A percentile compares a stretch with the other conserved stretches of the same genome.
Conservation (phyloP, 1,140 invertebrate genomes). For the Callitettix versicolor region DNA sequence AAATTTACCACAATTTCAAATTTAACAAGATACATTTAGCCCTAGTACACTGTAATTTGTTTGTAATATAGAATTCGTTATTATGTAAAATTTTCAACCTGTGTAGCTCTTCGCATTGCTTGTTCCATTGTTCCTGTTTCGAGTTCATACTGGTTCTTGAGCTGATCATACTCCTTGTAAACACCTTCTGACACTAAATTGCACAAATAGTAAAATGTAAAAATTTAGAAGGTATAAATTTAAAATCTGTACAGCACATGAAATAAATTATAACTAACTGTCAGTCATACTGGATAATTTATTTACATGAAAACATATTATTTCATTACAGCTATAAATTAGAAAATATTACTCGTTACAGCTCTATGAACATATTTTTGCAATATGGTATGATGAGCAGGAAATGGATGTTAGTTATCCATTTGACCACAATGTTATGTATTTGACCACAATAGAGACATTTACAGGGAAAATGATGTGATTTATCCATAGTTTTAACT, state of each 20-base stretch:
- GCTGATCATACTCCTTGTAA: conserved; percentile 58
- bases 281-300: neutral
- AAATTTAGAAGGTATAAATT: neutral
- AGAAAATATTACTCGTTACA: neutral
- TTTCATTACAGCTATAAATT: neutral
- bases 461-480: no score
- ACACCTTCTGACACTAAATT: conserved; percentile 53
- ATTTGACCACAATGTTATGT: neutral
- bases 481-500: no score
- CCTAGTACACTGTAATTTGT: no score
- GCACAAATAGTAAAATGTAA: neutral
- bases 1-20: no score
- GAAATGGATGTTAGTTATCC: neutral
- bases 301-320: no score
- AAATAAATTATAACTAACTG: neutral
- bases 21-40: no score
- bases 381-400: neutral
- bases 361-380: neutral
- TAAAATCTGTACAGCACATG: neutral
- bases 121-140: conserved; percentile 56
- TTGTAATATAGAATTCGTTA: no score
- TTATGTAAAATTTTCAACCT: no score
- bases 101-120: conserved; percentile 40
- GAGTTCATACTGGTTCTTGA: conserved; percentile 58
- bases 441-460: no score